A percentile compares a stretch with the other conserved stretches of the same genome.
These are phyloP conservation scores for Gorsachius goisagi DNA, from an alignment of 2,113 vertebrate species.

Conservation along the genomic window DNA sequence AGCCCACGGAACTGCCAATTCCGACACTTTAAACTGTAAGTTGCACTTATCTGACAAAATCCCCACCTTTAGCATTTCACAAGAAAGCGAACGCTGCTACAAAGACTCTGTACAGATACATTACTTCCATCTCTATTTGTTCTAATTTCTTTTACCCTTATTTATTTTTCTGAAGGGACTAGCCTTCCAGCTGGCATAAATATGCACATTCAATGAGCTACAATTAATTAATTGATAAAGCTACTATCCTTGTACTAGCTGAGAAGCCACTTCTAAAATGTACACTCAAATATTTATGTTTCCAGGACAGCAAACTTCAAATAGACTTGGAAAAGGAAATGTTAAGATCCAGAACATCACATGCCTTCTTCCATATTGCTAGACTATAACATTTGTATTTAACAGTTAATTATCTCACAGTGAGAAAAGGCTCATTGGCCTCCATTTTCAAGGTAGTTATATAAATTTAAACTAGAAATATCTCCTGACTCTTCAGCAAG, in stretches of 20 bases:
- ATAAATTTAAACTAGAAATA: conserved; percentile 34
- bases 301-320: background rate
- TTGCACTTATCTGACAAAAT: background rate
- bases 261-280: background rate
- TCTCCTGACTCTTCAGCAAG: conserved; percentile 22
- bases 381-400: background rate
- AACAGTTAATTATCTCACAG: conserved; percentile 22
- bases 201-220: background rate
- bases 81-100: background rate
- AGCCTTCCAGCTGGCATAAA: background rate
- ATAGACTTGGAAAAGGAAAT: background rate
- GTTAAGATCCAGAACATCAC: background rate
- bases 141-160: background rate
- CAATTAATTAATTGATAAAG: conserved; percentile 12
- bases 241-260: background rate
- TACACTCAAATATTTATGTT: background rate
- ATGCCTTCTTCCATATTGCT: background rate
- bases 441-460: conserved; percentile 35
- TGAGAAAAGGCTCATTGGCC: conserved; percentile 37
- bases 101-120: background rate
- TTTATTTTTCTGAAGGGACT: background rate
- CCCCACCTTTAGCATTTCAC: background rate
- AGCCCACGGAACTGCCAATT: background rate
- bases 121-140: background rate
- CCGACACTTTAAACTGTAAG: background rate